Conservation (phyloP, 64 coral and sea anemone genomes). For the Exaiptasia diaphana region DNA sequence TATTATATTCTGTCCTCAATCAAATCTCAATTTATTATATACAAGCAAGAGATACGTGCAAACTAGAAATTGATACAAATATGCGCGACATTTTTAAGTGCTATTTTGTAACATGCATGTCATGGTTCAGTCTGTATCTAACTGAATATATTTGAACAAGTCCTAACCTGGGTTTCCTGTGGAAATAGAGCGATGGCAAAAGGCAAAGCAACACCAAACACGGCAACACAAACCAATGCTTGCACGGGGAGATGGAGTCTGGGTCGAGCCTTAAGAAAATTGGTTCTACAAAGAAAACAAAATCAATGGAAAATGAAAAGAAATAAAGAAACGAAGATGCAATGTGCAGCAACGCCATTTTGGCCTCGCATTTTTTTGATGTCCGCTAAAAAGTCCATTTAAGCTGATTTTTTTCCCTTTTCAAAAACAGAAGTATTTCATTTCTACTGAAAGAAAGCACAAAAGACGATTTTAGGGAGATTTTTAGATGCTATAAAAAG, state of each 20-base stretch:
- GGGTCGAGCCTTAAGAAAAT: constrained; percentile 55
- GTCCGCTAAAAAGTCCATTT: too few relatives aligned
- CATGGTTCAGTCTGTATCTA: too few relatives aligned
- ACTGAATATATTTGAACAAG: too few relatives aligned
- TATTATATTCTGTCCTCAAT: neutral
- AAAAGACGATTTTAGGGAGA: too few relatives aligned
- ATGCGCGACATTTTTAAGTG: neutral
- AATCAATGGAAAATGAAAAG: too few relatives aligned
- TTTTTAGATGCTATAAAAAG: too few relatives aligned
- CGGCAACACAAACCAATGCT: constrained; percentile 48
- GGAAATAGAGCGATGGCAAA: constrained; percentile 74
- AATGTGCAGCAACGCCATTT: too few relatives aligned
- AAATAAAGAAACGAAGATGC: too few relatives aligned
- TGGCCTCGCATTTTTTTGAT: too few relatives aligned
- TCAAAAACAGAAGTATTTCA: too few relatives aligned
- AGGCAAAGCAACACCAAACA: constrained; percentile 68
- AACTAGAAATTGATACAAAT: neutral
- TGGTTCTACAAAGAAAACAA: constrained; percentile 57
- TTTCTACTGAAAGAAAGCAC: too few relatives aligned
- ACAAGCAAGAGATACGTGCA: neutral
- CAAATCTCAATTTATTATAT: neutral
- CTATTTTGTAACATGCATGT: neutral
- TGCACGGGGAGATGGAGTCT: constrained; percentile 55
- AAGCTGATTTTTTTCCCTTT: too few relatives aligned
- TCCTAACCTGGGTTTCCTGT: constrained; percentile 58